Conservation (phyloP, 2,888 invertebrate genomes). For the Tenthredo mesomela region DNA sequence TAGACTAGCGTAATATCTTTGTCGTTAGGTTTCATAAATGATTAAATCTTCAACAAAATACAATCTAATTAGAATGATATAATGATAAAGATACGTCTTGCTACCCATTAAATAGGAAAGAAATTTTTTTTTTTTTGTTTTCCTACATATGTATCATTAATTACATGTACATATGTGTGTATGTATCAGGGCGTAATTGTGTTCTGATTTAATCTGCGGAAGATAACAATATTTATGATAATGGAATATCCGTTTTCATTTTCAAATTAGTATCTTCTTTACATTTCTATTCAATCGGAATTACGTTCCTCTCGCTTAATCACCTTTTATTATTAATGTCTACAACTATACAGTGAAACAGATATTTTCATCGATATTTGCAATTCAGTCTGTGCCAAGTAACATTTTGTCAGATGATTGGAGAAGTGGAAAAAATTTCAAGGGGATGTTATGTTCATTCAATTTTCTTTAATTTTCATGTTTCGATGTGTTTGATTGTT, state of each 20-base stretch:
- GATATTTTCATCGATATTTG: background rate
- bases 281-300: background rate
- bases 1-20: slow-evolving; percentile 16
- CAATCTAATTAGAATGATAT: background rate
- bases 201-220: background rate
- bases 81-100: background rate
- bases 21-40: background rate
- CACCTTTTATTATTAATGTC: background rate
- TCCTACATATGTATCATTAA: background rate
- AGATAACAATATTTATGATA: background rate
- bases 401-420: background rate
- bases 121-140: background rate
- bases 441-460: slow-evolving; percentile 4
- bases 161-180: background rate
- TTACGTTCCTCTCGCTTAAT: background rate
- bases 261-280: background rate
- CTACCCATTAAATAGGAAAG: slow-evolving; percentile 9
- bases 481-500: background rate
- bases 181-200: background rate
- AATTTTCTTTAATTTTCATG: background rate
- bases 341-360: background rate
- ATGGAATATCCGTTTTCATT: background rate
- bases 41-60: slow-evolving; percentile 2
- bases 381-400: background rate
- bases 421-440: background rate